Conservation (phyloP, 2,113 vertebrate species). For the Rhinopomastus cyanomelas region DNA sequence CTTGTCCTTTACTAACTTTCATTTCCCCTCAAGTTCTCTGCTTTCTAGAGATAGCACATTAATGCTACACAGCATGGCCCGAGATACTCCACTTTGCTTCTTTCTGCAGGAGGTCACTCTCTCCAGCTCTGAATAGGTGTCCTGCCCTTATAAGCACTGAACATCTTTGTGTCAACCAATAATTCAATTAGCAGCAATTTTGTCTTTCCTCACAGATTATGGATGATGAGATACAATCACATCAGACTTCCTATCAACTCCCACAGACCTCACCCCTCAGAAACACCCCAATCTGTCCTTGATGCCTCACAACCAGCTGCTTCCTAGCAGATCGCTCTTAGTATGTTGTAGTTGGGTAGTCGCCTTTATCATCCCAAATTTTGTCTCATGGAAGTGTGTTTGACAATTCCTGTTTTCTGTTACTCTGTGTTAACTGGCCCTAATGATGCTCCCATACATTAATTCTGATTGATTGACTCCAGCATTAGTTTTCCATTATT, state of each 20-base stretch:
- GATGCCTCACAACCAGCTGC: conserved; percentile 21
- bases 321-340: not conserved
- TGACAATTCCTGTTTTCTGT: conserved; percentile 48
- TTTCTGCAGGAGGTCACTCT: not conserved
- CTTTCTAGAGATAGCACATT: not conserved
- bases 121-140: not conserved
- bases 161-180: not conserved
- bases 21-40: not conserved
- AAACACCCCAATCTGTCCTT: not conserved
- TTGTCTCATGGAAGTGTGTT: conserved; percentile 7
- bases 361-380: conserved; percentile 19
- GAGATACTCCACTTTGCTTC: not conserved
- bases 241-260: not conserved
- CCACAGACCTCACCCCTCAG: not conserved
- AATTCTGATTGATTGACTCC: conserved; percentile 48
- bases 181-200: not conserved
- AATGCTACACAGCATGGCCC: not conserved
- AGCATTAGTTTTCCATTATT: conserved; percentile 26
- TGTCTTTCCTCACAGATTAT: not conserved
- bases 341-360: not conserved
- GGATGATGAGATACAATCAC: not conserved
- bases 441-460: conserved; percentile 1
- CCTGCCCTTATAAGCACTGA: not conserved
- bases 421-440: conserved; percentile 12
- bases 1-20: not conserved